phyloP scores from a whole-genome alignment of 37 sponge, comb jelly and placozoan species.

The Beroe forskalii region DNA sequence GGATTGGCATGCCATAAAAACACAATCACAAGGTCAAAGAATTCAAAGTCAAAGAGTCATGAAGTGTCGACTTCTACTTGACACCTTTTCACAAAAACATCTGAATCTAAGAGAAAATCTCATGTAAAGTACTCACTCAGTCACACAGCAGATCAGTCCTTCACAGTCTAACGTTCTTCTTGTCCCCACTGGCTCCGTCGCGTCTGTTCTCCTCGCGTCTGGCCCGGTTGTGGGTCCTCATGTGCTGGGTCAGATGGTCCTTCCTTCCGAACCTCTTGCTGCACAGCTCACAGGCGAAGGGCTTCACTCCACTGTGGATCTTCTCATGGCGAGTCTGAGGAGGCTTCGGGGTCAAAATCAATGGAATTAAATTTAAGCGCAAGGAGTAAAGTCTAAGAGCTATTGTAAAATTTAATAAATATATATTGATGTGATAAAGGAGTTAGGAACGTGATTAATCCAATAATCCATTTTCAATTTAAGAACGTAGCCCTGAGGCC shows the following conservation, averaged over 20 bases:
- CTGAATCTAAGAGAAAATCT: no score
- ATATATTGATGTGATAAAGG: no score
- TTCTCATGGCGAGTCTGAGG: constrained; percentile 61
- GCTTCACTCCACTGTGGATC: constrained; percentile 64
- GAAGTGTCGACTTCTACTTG: no score
- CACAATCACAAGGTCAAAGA: neutral
- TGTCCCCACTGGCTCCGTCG: neutral
- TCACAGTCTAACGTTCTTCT: constrained; percentile 17
- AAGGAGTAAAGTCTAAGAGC: no score
- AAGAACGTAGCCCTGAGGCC: no score
- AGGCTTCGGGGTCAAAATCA: no score
- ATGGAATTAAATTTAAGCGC: no score
- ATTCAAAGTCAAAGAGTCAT: neutral
- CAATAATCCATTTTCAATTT: no score
- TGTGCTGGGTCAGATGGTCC: constrained; percentile 65
- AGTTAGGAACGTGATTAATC: no score
- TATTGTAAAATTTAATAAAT: no score
- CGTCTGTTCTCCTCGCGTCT: constrained; percentile 16
- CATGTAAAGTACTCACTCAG: neutral
- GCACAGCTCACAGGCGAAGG: constrained; percentile 56
- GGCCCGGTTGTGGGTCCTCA: constrained; percentile 57
- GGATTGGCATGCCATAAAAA: no score
- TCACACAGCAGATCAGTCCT: neutral
- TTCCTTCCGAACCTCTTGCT: constrained; percentile 58
- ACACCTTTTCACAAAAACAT: no score